Conservation (phyloP, 92 coral and sea anemone genomes). For the Isaurus tuberculatus region DNA sequence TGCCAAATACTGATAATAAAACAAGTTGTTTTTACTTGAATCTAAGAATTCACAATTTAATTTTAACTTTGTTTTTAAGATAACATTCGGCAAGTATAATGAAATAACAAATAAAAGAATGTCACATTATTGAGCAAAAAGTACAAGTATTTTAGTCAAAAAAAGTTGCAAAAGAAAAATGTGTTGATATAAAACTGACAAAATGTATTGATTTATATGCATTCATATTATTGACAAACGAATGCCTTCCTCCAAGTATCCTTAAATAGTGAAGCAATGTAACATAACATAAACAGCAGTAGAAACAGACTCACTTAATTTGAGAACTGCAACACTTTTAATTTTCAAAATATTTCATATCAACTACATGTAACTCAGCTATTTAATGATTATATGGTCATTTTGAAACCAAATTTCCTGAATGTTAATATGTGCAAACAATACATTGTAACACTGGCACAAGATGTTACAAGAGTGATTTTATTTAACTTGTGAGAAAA, state of each 20-base stretch:
- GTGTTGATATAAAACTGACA: too few relatives aligned
- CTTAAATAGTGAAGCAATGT: not conserved
- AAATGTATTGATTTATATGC: not conserved
- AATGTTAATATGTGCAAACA: not conserved
- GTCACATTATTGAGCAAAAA: not conserved
- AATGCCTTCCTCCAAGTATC: slow-evolving; percentile 5
- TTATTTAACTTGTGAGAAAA: not conserved
- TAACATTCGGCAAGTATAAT: too few relatives aligned
- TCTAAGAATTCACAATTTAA: too few relatives aligned
- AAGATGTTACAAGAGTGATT: not conserved
- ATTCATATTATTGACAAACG: not conserved
- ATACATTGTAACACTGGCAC: not conserved
- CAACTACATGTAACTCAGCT: not conserved
- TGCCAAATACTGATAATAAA: too few relatives aligned
- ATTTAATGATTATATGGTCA: slow-evolving; percentile 2
- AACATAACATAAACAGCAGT: slow-evolving; percentile 3
- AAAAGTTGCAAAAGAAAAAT: slow-evolving; percentile 17
- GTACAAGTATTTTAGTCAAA: not conserved
- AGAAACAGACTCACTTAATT: slow-evolving; percentile 7
- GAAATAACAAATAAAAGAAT: not conserved
- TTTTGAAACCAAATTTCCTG: not conserved
- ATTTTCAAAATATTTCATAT: slow-evolving; percentile 5
- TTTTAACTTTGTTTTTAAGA: too few relatives aligned
- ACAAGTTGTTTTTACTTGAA: too few relatives aligned
- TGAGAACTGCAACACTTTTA: slow-evolving; percentile 19